A percentile compares a stretch with the other conserved stretches of the same genome.
Evolutionary conservation across 1,140 invertebrate genomes (phyloP).

Genomic region (Cyclargus thomasi): DNA sequence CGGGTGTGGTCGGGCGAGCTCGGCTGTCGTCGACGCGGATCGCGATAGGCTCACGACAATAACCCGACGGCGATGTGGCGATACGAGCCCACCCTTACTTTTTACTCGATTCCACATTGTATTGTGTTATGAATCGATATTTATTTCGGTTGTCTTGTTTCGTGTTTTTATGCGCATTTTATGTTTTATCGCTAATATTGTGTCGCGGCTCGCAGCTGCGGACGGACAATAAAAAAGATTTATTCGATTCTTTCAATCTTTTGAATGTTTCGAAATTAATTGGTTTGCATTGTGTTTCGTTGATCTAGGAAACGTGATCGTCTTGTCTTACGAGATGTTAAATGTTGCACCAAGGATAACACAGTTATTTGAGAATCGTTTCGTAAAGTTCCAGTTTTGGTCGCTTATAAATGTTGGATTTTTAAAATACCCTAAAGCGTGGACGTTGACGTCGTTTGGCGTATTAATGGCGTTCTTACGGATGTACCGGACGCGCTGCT

Average conservation of each 20-base stretch:
- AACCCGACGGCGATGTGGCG: conserved; percentile 47
- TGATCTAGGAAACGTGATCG: not conserved
- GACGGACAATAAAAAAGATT: conserved; percentile 24
- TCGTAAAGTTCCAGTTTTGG: not conserved
- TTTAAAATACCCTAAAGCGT: not conserved
- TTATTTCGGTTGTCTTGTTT: conserved; percentile 52
- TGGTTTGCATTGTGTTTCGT: not conserved
- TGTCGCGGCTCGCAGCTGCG: conserved; percentile 35
- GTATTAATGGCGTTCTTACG: not conserved
- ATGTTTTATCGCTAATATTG: conserved; percentile 43
- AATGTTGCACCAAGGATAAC: too few relatives aligned
- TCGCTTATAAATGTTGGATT: too few relatives aligned
- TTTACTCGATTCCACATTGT: conserved; percentile 67
- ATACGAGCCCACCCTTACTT: conserved; percentile 60
- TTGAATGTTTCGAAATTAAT: not conserved
- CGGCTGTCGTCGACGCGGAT: conserved; percentile 34
- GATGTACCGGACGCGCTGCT: not conserved
- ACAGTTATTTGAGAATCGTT: not conserved
- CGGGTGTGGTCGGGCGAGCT: conserved; percentile 14
- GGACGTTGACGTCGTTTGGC: not conserved
- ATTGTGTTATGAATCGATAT: conserved; percentile 70
- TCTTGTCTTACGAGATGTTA: not conserved
- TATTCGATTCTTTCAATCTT: conserved; percentile 13
- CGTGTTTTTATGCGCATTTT: conserved; percentile 54
- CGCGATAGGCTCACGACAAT: conserved; percentile 53